Percentiles rank a stretch among this genome's conserved stretches.
These are phyloP conservation scores for Drosophila rhopaloa DNA, from an alignment of 1,140 invertebrate genomes.

Conservation along the genomic window DNA sequence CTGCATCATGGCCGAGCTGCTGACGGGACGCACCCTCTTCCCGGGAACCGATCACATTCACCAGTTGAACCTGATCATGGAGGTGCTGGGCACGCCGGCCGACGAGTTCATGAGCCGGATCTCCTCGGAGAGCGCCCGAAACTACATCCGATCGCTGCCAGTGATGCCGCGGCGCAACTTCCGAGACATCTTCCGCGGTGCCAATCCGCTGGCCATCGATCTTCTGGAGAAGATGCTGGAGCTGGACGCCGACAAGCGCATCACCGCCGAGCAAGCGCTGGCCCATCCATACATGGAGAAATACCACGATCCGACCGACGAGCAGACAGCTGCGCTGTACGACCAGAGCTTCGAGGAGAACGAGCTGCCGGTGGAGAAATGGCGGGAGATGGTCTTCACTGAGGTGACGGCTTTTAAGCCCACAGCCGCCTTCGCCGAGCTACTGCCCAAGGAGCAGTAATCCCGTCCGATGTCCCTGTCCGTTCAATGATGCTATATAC, in stretches of 20 bases:
- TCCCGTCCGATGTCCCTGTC: constrained; percentile 33
- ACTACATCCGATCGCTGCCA: constrained; percentile 97
- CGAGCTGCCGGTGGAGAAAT: constrained; percentile 96
- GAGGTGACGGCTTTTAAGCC: constrained; percentile 91
- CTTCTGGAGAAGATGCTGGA: constrained; percentile 98
- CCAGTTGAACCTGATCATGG: constrained; percentile 98
- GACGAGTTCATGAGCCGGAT: constrained; percentile 97
- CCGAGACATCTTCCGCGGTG: constrained; percentile 94
- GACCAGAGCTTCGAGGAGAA: constrained; percentile 98
- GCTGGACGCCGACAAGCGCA: constrained; percentile 96
- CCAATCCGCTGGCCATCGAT: constrained; percentile 97
- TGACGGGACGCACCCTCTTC: constrained; percentile 96
- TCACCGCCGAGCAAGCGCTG: constrained; percentile 96
- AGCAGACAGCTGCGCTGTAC: constrained; percentile 94
- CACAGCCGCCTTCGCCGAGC: constrained; percentile 79
- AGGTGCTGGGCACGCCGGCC: constrained; percentile 95
- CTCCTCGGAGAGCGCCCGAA: constrained; percentile 95
- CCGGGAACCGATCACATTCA: constrained; percentile 99
- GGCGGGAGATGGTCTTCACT: constrained; percentile 94
- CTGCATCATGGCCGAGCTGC: constrained; percentile 99
- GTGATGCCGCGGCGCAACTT: constrained; percentile 96
- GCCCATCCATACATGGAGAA: constrained; percentile 94
- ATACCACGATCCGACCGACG: constrained; percentile 97
- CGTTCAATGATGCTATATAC: constrained; percentile 40
- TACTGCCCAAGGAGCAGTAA: constrained; percentile 60